Percentiles rank a stretch among this genome's conserved stretches.
Conservation (phyloP, 2,888 invertebrate genomes). For the Stenodera caucasica region DNA sequence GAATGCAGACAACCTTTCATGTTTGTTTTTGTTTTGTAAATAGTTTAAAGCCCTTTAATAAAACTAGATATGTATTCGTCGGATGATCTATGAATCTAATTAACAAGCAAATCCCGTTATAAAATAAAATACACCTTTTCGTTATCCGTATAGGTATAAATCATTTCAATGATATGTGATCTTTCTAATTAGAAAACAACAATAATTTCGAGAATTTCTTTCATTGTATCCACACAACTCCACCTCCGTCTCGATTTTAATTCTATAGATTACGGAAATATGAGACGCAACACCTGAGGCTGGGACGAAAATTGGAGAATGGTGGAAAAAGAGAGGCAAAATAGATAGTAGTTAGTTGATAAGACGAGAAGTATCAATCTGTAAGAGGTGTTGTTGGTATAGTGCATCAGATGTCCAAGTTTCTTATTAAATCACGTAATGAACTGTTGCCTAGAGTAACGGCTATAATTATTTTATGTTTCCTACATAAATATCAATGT, state of each 20-base stretch:
- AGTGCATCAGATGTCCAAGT: slow-evolving; percentile 46
- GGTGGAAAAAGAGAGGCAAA: neutral
- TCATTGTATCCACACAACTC: too few species aligned
- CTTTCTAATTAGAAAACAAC: slow-evolving; percentile 23
- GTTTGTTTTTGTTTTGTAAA: slow-evolving; percentile 34
- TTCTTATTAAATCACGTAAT: slow-evolving; percentile 40
- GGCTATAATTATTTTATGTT: slow-evolving; percentile 37
- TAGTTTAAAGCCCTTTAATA: slow-evolving; percentile 38
- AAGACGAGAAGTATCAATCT: neutral
- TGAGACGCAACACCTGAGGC: slow-evolving; percentile 37
- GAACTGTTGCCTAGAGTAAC: slow-evolving; percentile 47
- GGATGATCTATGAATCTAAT: slow-evolving; percentile 41
- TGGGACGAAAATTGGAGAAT: slow-evolving; percentile 13
- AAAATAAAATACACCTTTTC: neutral
- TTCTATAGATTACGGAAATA: slow-evolving; percentile 29
- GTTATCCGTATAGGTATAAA: too few species aligned
- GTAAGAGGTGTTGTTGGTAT: neutral
- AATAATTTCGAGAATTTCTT: neutral
- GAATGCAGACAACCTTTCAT: slow-evolving; percentile 29
- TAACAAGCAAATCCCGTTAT: slow-evolving; percentile 23
- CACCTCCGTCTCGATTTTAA: neutral
- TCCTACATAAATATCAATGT: neutral
- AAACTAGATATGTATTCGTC: slow-evolving; percentile 32
- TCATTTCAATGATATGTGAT: slow-evolving; percentile 25
- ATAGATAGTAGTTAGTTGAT: neutral